A percentile compares a stretch with the other conserved stretches of the same genome.
Conservation (phyloP, 2,113 vertebrate species). For the Tragulus kanchil region DNA sequence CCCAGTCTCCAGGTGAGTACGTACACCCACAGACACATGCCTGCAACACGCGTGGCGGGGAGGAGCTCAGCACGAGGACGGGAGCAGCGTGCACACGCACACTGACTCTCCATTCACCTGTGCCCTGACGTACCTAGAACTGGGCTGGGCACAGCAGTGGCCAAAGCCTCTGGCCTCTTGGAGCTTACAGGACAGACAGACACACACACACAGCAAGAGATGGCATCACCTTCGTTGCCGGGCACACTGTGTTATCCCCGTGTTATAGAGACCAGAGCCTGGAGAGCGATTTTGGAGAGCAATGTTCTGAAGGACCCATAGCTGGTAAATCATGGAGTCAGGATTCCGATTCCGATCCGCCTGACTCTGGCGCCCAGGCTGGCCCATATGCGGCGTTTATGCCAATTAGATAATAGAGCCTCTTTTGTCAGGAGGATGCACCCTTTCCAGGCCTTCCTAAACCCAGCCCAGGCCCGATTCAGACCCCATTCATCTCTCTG, state of each 20-base stretch:
- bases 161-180: fast-evolving
- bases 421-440: neutral
- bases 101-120: neutral
- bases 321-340: neutral
- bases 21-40: neutral
- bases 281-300: neutral
- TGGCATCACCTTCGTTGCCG: neutral
- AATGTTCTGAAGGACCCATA: neutral
- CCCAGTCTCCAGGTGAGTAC: neutral
- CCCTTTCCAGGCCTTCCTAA: neutral
- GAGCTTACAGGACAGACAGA: neutral
- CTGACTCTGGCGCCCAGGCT: neutral
- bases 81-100: neutral
- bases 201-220: neutral
- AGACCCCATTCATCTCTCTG: neutral
- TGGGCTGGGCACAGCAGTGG: neutral
- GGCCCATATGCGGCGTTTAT: neutral
- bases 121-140: neutral
- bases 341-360: neutral
- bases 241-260: neutral
- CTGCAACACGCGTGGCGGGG: neutral
- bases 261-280: neutral
- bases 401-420: neutral
- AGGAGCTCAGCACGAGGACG: neutral
- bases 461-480: neutral